Conservation (phyloP, 2,797 vertebrate species). For the Perodicticus potto region DNA sequence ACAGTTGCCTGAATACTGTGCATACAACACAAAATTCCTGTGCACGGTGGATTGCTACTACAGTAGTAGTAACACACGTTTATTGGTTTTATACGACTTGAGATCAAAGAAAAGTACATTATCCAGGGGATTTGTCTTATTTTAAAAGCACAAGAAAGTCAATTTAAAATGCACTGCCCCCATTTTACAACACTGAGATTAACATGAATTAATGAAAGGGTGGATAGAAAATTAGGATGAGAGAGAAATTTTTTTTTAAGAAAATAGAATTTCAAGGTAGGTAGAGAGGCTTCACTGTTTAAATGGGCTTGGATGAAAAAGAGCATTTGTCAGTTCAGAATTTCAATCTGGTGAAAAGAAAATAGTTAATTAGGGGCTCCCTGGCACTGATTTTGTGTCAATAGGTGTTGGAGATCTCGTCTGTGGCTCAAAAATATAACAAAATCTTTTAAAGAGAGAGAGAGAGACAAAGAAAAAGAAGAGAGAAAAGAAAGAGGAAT, state of each 20-base stretch:
- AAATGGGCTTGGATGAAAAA: background rate
- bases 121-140: conserved; percentile 86
- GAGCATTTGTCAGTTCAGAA: conserved; percentile 72
- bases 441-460: conserved; percentile 73
- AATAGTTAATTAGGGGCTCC: conserved; percentile 51
- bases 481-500: conserved; percentile 77
- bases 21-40: conserved; percentile 87
- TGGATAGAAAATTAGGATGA: conserved; percentile 69
- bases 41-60: conserved; percentile 86
- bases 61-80: conserved; percentile 88
- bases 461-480: conserved; percentile 75
- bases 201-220: conserved; percentile 69
- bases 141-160: conserved; percentile 87
- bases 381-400: conserved; percentile 64
- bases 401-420: conserved; percentile 71
- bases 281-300: conserved; percentile 66
- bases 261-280: background rate
- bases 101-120: conserved; percentile 89
- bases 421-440: conserved; percentile 48
- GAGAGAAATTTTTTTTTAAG: conserved; percentile 35
- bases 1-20: conserved; percentile 83
- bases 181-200: conserved; percentile 73
- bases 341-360: conserved; percentile 68
- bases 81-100: conserved; percentile 87
- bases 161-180: conserved; percentile 88